These are phyloP conservation scores for Megaustenia siamemsis DNA, from an alignment of 2,888 invertebrate genomes.

Conservation along the genomic window DNA sequence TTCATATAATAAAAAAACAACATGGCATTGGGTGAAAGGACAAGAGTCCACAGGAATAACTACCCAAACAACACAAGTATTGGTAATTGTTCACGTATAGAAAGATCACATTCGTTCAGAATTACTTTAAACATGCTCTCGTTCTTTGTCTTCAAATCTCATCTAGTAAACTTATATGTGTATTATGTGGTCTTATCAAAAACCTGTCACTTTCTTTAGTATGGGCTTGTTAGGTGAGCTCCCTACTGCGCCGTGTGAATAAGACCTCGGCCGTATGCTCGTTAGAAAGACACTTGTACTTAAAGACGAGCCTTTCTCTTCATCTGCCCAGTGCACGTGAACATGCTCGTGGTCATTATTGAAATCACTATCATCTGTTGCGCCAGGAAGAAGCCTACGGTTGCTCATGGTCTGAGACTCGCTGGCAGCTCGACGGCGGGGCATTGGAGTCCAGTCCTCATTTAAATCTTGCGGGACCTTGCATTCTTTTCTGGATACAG, in stretches of 20 bases:
- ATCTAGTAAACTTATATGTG: too few relatives aligned
- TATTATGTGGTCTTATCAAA: too few relatives aligned
- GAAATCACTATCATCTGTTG: background rate
- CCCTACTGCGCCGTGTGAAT: slow-evolving; percentile 54
- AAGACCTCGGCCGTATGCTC: slow-evolving; percentile 53
- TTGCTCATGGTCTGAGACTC: slow-evolving; percentile 48
- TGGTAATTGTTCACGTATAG: too few relatives aligned
- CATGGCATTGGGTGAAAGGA: too few relatives aligned
- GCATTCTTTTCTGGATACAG: background rate
- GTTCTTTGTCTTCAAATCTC: too few relatives aligned
- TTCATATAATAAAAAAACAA: too few relatives aligned
- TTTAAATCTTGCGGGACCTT: background rate
- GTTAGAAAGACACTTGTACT: slow-evolving; percentile 54
- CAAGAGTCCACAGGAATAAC: too few relatives aligned
- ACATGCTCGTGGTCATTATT: slow-evolving; percentile 33
- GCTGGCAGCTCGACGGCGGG: slow-evolving; percentile 40
- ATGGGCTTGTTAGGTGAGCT: slow-evolving; percentile 52
- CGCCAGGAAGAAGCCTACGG: slow-evolving; percentile 22
- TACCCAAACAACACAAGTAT: too few relatives aligned
- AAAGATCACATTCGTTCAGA: too few relatives aligned
- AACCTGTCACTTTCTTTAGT: slow-evolving; percentile 47
- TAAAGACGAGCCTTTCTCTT: slow-evolving; percentile 50
- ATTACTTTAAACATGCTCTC: too few relatives aligned
- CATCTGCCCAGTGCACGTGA: slow-evolving; percentile 60
- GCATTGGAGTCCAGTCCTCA: slow-evolving; percentile 10